Base-by-base conservation (phyloP, 2,113 vertebrate species). In the Dicentrarchus labrax region DNA sequence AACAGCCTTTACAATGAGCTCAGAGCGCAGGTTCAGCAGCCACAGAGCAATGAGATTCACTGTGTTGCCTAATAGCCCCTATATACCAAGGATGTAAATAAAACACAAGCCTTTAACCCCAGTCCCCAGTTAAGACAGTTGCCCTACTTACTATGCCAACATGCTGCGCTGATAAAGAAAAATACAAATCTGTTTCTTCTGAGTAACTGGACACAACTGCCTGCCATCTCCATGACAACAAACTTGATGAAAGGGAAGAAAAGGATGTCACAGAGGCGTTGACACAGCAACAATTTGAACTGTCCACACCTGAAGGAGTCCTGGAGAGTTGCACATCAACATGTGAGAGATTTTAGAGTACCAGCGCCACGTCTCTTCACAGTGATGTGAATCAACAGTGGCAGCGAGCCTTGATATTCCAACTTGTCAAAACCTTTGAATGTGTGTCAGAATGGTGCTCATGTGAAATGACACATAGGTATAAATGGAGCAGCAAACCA, bases 381-480 rank as follows among this genome's bases (percentile, higher is more conserved):
- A n/a, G 60, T 48, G 72, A 81, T 66, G 85, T 53, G 80, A 87
- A 80, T 84, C 73, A 79, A 38, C 61, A 69, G 69, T 47, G 76
- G 61, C 82, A 82, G 70, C n/a, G 9, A 13, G 17, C 80, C 64
- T 75, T 78, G 66, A 88, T 72, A 47, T 71, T 66, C 66, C 64
- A 5, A 54, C 2, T 53, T 48, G 56, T 75, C 64, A 60, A 71
- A 88, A 61, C 54, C 54, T 80, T n/a, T 67, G 48, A 75, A 64
- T 8, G 8, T 5, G 53, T 67, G 80, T 6, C 17, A 72, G 38
- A 77, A 72, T 5, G 19, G 64, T n/a, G 65, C 60, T 85, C 61
- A 61, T 75, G 54, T 65, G 60, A 84, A 89, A 84, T 80, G 72
- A 75, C 84, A 84, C 61, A 11, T 24, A 38, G 72, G 72, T 75